Evolutionary conservation across 2,888 invertebrate genomes (phyloP).

Genomic region (Apodemia zela): DNA sequence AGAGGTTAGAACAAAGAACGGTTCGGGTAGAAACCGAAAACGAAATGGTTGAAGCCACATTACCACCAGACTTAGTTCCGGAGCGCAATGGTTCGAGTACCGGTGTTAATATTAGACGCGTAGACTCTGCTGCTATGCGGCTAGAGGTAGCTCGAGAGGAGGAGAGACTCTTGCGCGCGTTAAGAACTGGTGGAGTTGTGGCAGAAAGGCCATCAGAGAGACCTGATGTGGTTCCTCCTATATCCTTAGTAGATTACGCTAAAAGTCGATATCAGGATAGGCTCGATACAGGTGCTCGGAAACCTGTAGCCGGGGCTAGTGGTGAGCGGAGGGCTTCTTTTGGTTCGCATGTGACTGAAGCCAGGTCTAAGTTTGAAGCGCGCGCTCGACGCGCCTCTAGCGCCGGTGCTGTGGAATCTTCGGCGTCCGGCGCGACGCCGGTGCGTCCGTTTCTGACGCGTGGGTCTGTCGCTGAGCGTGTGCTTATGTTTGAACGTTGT

Average conservation of each 20-base stretch:
- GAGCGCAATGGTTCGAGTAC: slow-evolving; percentile 67
- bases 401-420: slow-evolving; percentile 62
- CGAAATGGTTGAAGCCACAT: slow-evolving; percentile 83
- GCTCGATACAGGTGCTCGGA: slow-evolving; percentile 70
- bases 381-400: slow-evolving; percentile 70
- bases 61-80: slow-evolving; percentile 82
- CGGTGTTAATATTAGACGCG: slow-evolving; percentile 60
- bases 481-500: slow-evolving; percentile 94
- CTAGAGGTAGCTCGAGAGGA: slow-evolving; percentile 91
- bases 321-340: slow-evolving; percentile 67
- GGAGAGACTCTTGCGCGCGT: slow-evolving; percentile 87
- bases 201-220: slow-evolving; percentile 69
- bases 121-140: slow-evolving; percentile 76
- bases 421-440: slow-evolving; percentile 70
- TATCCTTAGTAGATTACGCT: slow-evolving; percentile 83
- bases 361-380: slow-evolving; percentile 74
- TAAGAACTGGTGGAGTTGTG: slow-evolving; percentile 84
- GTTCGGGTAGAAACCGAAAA: slow-evolving; percentile 62
- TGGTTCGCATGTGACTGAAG: slow-evolving; percentile 74
- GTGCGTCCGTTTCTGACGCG: slow-evolving; percentile 92
- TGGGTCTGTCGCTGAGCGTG: slow-evolving; percentile 94
- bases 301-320: slow-evolving; percentile 65
- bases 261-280: slow-evolving; percentile 83
- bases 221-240: slow-evolving; percentile 72
- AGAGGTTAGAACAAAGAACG: slow-evolving; percentile 54